Conservation (phyloP, 2,888 invertebrate species). For the Callyntrura guangdongensis region DNA sequence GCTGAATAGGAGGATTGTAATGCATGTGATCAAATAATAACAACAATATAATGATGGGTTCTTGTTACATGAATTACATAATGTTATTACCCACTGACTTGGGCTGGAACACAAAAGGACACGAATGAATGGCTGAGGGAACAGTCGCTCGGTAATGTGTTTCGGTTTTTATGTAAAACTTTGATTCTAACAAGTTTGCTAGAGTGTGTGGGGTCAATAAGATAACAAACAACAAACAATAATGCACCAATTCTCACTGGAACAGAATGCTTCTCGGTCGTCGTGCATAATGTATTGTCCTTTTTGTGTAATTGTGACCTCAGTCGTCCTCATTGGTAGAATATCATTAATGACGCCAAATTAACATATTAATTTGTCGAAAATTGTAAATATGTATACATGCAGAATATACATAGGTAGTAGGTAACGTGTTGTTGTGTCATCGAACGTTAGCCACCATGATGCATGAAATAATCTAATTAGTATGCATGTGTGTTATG, state of each 20-base stretch:
- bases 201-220: constrained; percentile 42
- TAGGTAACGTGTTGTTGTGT: no score
- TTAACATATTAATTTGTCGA: no score
- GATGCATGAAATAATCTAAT: no score
- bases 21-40: constrained; percentile 31
- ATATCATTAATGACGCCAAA: no score
- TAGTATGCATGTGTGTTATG: no score
- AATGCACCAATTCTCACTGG: background rate
- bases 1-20: background rate
- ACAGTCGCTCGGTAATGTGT: background rate
- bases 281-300: no score
- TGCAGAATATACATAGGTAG: no score
- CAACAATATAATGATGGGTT: constrained; percentile 32
- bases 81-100: constrained; percentile 70
- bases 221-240: constrained; percentile 55
- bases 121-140: constrained; percentile 47
- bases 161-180: background rate
- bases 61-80: constrained; percentile 76
- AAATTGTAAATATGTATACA: no score
- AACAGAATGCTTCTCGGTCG: background rate
- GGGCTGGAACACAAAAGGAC: constrained; percentile 35
- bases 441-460: no score
- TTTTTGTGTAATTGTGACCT: no score
- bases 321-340: no score
- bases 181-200: background rate